A percentile compares a stretch with the other conserved stretches of the same genome.
Evolutionary conservation across 1,140 invertebrate species (phyloP).

Genomic region (Dendroctonus valens): DNA sequence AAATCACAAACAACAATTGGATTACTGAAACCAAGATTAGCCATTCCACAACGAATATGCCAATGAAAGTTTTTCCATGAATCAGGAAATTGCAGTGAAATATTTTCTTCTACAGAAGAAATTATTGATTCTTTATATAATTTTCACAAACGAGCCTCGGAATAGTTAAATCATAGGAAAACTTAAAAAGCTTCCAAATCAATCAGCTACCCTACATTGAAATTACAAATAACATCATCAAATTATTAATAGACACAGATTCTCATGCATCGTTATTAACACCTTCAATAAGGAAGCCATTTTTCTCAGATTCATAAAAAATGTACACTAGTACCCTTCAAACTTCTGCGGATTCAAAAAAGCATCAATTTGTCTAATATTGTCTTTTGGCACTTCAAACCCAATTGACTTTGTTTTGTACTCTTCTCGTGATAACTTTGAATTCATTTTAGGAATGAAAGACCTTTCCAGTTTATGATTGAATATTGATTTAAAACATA

Average conservation of each 20-base stretch:
- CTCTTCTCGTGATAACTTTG: conserved; percentile 38
- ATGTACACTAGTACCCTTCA: conserved; percentile 11
- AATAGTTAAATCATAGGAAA: background rate
- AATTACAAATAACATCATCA: conserved; percentile 27
- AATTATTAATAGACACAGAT: conserved; percentile 38
- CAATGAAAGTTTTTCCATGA: too few species aligned
- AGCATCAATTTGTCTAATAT: conserved; percentile 27
- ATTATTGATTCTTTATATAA: too few species aligned
- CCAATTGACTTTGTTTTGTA: conserved; percentile 27
- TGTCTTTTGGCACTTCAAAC: conserved; percentile 22
- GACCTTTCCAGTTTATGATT: conserved; percentile 28
- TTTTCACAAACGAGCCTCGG: background rate
- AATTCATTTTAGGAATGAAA: conserved; percentile 33
- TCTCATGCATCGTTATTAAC: conserved; percentile 27
- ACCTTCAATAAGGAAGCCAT: conserved; percentile 31
- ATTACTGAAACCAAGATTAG: too few species aligned
- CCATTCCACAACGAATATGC: too few species aligned
- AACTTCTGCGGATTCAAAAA: conserved; percentile 24
- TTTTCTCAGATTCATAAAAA: conserved; percentile 25
- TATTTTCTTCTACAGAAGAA: too few species aligned
- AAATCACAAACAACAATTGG: too few species aligned
- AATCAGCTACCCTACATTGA: conserved; percentile 35
- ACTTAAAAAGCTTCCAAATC: conserved; percentile 9
- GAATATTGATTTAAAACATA: conserved; percentile 25
- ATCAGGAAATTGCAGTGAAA: too few species aligned